Conservation (phyloP, 2,888 invertebrate genomes). For the Napeogenes sylphis region DNA sequence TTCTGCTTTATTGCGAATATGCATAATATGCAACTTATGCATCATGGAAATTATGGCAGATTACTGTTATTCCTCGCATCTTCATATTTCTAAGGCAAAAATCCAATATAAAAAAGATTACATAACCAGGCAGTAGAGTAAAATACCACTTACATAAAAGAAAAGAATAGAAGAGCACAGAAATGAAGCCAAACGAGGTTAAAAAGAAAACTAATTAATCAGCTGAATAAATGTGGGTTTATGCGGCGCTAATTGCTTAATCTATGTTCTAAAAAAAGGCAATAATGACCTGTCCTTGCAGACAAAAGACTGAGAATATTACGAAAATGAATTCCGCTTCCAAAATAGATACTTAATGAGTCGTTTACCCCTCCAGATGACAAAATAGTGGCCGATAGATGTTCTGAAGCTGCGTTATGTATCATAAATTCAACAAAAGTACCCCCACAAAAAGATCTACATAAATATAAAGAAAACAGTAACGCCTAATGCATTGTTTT, state of each 20-base stretch:
- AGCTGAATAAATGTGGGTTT: conserved; percentile 8
- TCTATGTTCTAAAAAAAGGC: conserved; percentile 14
- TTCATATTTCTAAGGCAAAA: no score
- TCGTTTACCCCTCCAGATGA: conserved; percentile 26
- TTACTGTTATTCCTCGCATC: no score
- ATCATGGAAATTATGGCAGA: no score
- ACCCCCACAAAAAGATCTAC: conserved; percentile 38
- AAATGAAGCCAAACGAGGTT: not conserved
- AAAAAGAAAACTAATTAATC: conserved; percentile 2
- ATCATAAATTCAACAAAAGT: conserved; percentile 40
- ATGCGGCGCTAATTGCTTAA: conserved; percentile 14
- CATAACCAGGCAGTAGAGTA: no score
- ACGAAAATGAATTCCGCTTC: conserved; percentile 26
- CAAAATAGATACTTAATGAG: conserved; percentile 35
- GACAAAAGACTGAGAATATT: conserved; percentile 26
- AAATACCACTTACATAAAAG: no score
- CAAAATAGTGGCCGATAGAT: conserved; percentile 15
- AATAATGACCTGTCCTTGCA: conserved; percentile 27
- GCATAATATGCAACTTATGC: no score
- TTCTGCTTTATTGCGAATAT: no score
- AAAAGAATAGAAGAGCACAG: no score
- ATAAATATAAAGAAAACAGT: conserved; percentile 35
- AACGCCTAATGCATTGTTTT: conserved; percentile 63
- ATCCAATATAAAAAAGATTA: no score
- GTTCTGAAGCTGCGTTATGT: conserved; percentile 16